These are phyloP conservation scores for Micromussa lordhowensis DNA, from an alignment of 92 coral and sea anemone species.

Conservation along the genomic window DNA sequence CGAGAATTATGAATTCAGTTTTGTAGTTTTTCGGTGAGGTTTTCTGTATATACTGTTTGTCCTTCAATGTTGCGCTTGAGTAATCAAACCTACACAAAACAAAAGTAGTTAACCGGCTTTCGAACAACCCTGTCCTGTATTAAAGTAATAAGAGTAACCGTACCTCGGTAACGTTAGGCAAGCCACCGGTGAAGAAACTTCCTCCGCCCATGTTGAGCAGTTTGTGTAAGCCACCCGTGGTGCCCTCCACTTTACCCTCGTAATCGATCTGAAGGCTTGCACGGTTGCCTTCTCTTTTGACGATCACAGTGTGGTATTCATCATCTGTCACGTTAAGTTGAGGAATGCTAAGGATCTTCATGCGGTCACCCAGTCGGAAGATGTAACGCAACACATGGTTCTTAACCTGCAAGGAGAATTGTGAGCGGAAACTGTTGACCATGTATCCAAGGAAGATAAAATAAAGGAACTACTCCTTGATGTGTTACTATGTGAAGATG, in stretches of 20 bases:
- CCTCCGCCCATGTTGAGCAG: constrained; percentile 95
- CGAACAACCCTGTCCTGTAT: too few relatives aligned
- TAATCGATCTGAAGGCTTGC: constrained; percentile 91
- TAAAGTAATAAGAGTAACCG: too few relatives aligned
- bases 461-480: too few relatives aligned
- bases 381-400: constrained; percentile 80
- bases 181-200: constrained; percentile 87
- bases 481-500: too few relatives aligned
- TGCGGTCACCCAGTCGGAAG: constrained; percentile 91
- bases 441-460: too few relatives aligned
- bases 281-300: constrained; percentile 85
- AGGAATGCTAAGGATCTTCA: constrained; percentile 88
- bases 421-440: not conserved
- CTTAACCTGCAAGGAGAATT: constrained; percentile 57
- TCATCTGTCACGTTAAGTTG: constrained; percentile 87
- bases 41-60: too few relatives aligned
- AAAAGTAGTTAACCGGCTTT: too few relatives aligned
- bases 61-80: too few relatives aligned
- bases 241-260: constrained; percentile 76
- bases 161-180: constrained; percentile 89
- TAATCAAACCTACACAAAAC: too few relatives aligned
- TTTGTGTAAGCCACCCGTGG: constrained; percentile 84
- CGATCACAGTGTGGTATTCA: constrained; percentile 82
- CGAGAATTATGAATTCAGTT: too few relatives aligned
- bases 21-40: too few relatives aligned